phyloP scores from a whole-genome alignment of 2,888 invertebrate species.

The Penaeus monodon region DNA sequence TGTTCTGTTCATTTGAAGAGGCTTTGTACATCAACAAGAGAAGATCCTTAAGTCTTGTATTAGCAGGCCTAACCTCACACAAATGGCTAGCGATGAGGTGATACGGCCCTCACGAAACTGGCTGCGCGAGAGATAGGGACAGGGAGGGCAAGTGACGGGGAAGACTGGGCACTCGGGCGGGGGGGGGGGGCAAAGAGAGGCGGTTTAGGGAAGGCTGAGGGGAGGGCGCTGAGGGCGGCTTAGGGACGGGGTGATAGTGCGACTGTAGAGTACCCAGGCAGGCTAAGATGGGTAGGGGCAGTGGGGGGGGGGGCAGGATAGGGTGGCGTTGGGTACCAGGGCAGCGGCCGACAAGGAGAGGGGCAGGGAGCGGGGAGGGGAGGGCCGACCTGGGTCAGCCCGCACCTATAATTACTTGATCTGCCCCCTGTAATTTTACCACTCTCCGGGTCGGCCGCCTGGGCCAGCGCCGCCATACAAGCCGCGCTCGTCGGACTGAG shows the following conservation, averaged over 20 bases:
- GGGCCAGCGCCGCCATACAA: constrained; percentile 40
- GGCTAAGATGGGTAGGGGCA: background rate
- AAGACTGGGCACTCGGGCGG: no score
- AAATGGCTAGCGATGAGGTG: no score
- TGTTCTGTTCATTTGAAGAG: no score
- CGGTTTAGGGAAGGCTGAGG: background rate
- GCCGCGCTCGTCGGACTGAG: constrained; percentile 38
- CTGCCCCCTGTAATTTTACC: constrained; percentile 55
- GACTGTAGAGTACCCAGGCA: background rate
- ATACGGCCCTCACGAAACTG: background rate
- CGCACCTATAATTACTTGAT: constrained; percentile 55
- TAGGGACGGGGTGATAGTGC: background rate
- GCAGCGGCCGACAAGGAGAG: background rate
- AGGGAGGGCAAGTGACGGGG: no score
- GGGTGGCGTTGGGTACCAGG: constrained; percentile 10
- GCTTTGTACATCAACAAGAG: no score
- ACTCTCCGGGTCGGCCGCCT: constrained; percentile 37
- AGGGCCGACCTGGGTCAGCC: constrained; percentile 42
- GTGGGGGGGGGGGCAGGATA: constrained; percentile 4
- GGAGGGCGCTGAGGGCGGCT: background rate
- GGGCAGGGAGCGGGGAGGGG: constrained; percentile 17
- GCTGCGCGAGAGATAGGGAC: no score
- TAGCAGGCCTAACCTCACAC: no score
- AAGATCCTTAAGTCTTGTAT: no score
- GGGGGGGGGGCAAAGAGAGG: background rate